These are phyloP conservation scores for Acinonyx jubatus DNA, from an alignment of 2,113 vertebrate species.

Conservation along the genomic window DNA sequence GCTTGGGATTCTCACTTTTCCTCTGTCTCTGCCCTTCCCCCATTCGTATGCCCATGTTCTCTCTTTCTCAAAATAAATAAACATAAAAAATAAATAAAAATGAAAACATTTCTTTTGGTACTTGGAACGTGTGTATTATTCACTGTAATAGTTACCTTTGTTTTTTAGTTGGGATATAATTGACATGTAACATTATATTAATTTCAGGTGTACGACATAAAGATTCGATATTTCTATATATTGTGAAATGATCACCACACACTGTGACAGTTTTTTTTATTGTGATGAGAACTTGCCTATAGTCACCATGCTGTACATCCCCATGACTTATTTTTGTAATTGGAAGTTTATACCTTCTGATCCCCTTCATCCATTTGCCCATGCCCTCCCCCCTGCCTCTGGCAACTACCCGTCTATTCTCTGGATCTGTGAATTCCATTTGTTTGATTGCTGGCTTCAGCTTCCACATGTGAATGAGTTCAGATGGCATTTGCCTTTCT, in stretches of 20 bases:
- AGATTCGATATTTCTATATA: not conserved
- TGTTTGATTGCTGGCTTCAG: not conserved
- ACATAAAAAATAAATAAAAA: too few relatives aligned
- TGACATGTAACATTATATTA: not conserved
- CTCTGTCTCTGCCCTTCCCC: too few relatives aligned
- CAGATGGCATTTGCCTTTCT: not conserved
- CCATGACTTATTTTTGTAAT: not conserved
- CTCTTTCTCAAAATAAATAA: too few relatives aligned
- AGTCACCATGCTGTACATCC: not conserved
- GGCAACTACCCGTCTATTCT: not conserved
- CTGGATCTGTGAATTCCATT: not conserved
- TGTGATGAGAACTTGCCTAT: not conserved
- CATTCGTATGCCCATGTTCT: too few relatives aligned
- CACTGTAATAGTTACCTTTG: not conserved
- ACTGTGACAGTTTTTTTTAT: not conserved
- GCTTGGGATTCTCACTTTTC: too few relatives aligned
- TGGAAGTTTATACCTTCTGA: not conserved
- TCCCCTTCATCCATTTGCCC: not conserved
- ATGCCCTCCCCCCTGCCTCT: rapidly evolving
- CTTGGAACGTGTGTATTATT: not conserved
- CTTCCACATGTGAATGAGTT: not conserved
- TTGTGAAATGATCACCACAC: not conserved
- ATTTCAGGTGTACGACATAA: not conserved
- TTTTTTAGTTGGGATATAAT: not conserved
- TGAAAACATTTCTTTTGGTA: not conserved